Evolutionary conservation across 1,140 invertebrate species (phyloP), one percentile per base, ranked within the genome.

Genomic region (Pollicipes pollicipes): DNA sequence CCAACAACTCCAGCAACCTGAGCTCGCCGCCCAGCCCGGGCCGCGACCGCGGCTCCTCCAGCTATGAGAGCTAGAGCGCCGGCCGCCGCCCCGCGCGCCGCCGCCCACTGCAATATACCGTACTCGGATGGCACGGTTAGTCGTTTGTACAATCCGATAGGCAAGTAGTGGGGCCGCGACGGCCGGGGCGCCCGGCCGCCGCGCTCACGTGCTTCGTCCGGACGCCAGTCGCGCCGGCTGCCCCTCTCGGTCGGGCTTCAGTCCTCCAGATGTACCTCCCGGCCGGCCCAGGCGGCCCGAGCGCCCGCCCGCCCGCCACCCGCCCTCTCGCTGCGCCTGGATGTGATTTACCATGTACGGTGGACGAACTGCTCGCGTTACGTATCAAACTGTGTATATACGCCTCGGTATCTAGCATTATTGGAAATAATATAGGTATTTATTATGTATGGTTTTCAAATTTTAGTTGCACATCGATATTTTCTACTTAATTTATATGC

Each of bases 1-100:
- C 88, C 64, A 90, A 90, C 79, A 90, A 89, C 78, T 89, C 88
- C 80, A 89, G 87, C 76, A 88, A 88, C 79, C 82, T 87, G 73
- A 89, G 88, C 71, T 89, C 87, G 72, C 88, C 88, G 70, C 88
- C 88, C 30, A 88, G 86, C 77, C 87, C 88, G 37, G 85, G 85
- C 73, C 83, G 85, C 71, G 87, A 88, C 77, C 86, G 87, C 76
- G 86, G 85, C 75, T 88, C 86, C 76, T 89, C 87, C 17, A 76
- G 75, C 2, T 77, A 77, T 70, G 76, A 77, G 67, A 76, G 75
- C 69, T 76, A 73, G 72, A 73, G 71, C n/a, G n/a, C 30, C 71
- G 67, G 69, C 67, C 17, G 29, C n/a, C n/a, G n/a, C n/a, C n/a
- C n/a, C 67, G 32, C 67, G 30, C 30, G 30, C 67, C 30, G 2